Conservation (phyloP, 2,888 invertebrate genomes). For the Lasioglossum figueresi region DNA sequence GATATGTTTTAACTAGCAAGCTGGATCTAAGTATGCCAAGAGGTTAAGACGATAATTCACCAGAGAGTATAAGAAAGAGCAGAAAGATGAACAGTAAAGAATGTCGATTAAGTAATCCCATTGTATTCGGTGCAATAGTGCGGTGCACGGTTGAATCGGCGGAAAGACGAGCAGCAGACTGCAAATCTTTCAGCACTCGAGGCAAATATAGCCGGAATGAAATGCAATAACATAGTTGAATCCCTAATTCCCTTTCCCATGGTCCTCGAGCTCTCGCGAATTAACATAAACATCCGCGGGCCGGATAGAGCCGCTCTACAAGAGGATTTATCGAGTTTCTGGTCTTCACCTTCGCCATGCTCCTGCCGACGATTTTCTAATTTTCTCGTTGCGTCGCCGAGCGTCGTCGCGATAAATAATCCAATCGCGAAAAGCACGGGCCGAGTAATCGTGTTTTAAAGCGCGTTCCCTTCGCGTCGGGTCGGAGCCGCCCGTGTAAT, state of each 20-base stretch:
- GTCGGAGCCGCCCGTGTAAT: constrained; percentile 28
- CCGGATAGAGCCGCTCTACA: not conserved
- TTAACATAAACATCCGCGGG: not conserved
- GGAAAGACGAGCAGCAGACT: not conserved
- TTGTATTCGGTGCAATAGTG: not conserved
- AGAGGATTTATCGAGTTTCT: not conserved
- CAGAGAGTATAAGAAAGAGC: no score
- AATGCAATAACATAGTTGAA: not conserved
- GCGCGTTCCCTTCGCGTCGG: not conserved
- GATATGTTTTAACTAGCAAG: no score
- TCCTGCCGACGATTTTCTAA: not conserved
- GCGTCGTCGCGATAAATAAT: constrained; percentile 43
- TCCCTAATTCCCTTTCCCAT: not conserved
- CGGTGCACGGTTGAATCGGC: not conserved
- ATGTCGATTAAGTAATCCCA: not conserved
- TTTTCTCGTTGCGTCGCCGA: constrained; percentile 2
- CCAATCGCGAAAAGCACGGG: constrained; percentile 35
- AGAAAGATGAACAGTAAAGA: not conserved
- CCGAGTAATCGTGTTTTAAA: constrained; percentile 24
- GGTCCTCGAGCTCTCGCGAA: not conserved
- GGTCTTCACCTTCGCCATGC: constrained; percentile 43
- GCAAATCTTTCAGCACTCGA: not conserved
- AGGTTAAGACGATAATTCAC: no score
- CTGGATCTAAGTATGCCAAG: no score
- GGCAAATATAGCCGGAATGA: not conserved